Base-by-base conservation (phyloP, 1,140 invertebrate genomes). In the Manduca sexta region DNA sequence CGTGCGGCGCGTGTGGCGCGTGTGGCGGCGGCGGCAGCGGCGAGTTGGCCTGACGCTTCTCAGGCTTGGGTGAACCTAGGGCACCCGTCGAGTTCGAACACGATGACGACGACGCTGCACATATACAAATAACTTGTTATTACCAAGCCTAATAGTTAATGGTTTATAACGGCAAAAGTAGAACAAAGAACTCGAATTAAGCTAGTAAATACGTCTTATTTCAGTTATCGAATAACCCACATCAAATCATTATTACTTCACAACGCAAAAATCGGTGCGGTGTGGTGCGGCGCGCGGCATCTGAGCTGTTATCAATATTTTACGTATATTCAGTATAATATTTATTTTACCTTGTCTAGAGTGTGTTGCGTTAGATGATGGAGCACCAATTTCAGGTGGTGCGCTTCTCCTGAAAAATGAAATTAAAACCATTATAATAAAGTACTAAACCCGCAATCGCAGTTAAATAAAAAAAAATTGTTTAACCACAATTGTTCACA, bases 11-110 rank as follows among this genome's bases (percentile, higher is more conserved):
- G 21, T n/a, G 4, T 5, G 69, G 56, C 21, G 18, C 48, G 52
- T 31, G 85, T 31, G 92, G 93, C 1, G 93, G 93, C 5, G 93
- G 92, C 8, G 93, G 93, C 26, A 94, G 69, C 0, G 93, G 93
- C 0, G 93, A 95, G 79, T 95, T 95, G 1, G 93, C 93, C 74
- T 94, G 93, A n/a, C 93, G 88, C 80, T 95, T 94, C 78, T 95
- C 93, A 0, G 93, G 93, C 71, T 95, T 94, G 0, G 93, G 93
- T 0, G 94, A 95, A 15, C 92, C 91, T 12, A 93, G 79, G 64
- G 92, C 92, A 37, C 91, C 89, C 37, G 92, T 89, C 2, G 92
- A 93, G 61, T 92, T 93, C 4, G 89, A 90, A 43, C 90, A 91
- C 49, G 92, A 93, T 2, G 93, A 94, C 16, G 93, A 93, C 1